Evolutionary conservation across 2,888 invertebrate genomes (phyloP).

Genomic region (Lordiphosa fenestrarum): DNA sequence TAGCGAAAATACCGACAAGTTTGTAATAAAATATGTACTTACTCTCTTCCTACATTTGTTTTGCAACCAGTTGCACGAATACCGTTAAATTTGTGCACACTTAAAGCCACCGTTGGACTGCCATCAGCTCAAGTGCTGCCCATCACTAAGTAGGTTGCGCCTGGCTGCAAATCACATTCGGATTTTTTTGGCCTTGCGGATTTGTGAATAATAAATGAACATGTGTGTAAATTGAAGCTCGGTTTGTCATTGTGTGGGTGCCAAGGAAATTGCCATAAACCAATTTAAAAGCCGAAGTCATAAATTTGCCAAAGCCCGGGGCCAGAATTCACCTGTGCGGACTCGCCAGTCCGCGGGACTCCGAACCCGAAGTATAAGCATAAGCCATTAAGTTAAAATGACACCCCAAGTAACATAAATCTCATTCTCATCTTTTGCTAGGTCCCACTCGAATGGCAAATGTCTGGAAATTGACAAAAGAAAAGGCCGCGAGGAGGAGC

Average conservation of each 20-base stretch:
- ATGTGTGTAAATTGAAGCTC: conserved; percentile 4
- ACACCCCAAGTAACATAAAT: conserved; percentile 76
- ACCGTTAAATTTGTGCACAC: too few species aligned
- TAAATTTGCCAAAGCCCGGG: conserved; percentile 47
- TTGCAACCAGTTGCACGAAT: too few species aligned
- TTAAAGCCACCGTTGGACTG: too few species aligned
- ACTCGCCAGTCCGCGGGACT: conserved; percentile 5
- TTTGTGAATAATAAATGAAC: conserved; percentile 10
- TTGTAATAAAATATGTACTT: too few species aligned
- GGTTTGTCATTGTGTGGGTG: conserved; percentile 22
- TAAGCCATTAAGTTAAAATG: conserved; percentile 78
- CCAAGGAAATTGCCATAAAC: conserved; percentile 57
- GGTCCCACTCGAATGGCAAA: conserved; percentile 54
- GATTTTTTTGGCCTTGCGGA: background rate
- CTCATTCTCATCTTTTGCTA: conserved; percentile 47
- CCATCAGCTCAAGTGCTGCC: background rate
- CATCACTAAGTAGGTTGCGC: background rate
- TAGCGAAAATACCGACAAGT: too few species aligned
- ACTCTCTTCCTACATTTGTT: too few species aligned
- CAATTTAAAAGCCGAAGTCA: conserved; percentile 58
- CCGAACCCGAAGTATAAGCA: conserved; percentile 42
- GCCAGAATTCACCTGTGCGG: conserved; percentile 55
- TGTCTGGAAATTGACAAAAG: conserved; percentile 65
- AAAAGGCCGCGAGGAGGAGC: conserved; percentile 49
- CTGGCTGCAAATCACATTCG: conserved; percentile 1